Evolutionary conservation across 2,797 vertebrate genomes (phyloP).

Genomic region (Loris lydekkerianus): DNA sequence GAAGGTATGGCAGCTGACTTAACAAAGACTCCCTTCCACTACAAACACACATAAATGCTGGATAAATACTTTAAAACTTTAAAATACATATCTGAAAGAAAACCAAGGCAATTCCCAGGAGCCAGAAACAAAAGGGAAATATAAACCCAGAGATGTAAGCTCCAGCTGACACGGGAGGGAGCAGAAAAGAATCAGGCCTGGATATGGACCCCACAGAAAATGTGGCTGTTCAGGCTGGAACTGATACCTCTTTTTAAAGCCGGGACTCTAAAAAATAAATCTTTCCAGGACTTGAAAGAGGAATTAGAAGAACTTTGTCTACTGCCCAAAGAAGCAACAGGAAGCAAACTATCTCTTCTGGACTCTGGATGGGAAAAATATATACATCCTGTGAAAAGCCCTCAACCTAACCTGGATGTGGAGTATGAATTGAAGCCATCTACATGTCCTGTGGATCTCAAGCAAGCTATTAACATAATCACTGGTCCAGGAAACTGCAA

Average conservation of each 20-base stretch:
- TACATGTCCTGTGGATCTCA: slow-evolving; percentile 26
- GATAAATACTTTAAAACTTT: slow-evolving; percentile 52
- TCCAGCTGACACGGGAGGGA: background rate
- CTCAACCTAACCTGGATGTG: background rate
- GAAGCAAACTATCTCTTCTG: background rate
- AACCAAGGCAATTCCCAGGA: slow-evolving; percentile 8
- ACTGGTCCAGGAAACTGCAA: background rate
- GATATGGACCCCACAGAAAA: background rate
- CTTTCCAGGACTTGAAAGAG: background rate
- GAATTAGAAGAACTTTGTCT: slow-evolving; percentile 10
- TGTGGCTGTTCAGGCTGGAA: background rate
- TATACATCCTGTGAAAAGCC: background rate
- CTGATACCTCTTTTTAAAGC: slow-evolving; percentile 20
- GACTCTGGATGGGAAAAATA: background rate
- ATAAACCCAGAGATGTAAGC: slow-evolving; percentile 43
- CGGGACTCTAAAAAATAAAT: background rate
- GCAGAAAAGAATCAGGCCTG: background rate
- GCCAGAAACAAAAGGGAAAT: slow-evolving; percentile 65
- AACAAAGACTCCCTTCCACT: background rate
- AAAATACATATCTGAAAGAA: slow-evolving; percentile 55
- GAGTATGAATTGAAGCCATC: slow-evolving; percentile 3
- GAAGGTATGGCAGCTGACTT: background rate
- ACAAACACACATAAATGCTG: background rate
- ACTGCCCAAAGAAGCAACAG: background rate
- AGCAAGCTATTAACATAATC: slow-evolving; percentile 33